Conservation (phyloP, 35 echinoderm and acorn worm genomes). For the Nesometra sesokonis region DNA sequence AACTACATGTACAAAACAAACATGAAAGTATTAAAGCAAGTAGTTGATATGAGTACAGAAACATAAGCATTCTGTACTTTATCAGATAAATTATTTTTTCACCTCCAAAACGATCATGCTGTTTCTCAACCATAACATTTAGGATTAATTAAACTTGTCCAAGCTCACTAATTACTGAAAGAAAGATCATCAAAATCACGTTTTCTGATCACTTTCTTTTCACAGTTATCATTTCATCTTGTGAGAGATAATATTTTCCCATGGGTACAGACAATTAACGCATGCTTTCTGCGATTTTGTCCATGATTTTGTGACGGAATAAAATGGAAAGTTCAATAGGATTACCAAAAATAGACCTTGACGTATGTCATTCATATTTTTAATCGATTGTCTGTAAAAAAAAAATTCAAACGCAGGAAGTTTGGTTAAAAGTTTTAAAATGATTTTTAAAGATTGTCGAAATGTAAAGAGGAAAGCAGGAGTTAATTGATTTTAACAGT, state of each 20-base stretch:
- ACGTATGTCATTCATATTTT: background rate
- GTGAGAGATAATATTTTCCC: background rate
- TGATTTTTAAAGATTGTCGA: background rate
- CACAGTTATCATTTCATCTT: background rate
- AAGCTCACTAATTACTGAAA: background rate
- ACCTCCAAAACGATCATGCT: background rate
- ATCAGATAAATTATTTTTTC: too few species aligned
- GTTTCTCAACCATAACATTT: background rate
- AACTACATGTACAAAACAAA: too few species aligned
- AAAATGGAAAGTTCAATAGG: background rate
- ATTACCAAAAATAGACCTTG: background rate
- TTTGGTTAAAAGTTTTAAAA: background rate
- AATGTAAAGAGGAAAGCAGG: background rate
- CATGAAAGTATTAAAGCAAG: too few species aligned
- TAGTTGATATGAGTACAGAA: too few species aligned
- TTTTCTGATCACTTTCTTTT: background rate
- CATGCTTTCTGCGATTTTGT: background rate
- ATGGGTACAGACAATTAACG: background rate
- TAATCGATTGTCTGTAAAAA: background rate
- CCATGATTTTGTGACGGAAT: background rate
- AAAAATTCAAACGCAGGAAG: background rate
- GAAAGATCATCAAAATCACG: background rate
- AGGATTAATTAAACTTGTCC: background rate
- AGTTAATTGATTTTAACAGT: too few species aligned
- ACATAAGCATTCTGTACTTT: too few species aligned